Percentiles rank a stretch among this genome's conserved stretches.
These are phyloP conservation scores for Caenorhabditis brenneri DNA, from an alignment of 1,140 invertebrate species.

Conservation along the genomic window DNA sequence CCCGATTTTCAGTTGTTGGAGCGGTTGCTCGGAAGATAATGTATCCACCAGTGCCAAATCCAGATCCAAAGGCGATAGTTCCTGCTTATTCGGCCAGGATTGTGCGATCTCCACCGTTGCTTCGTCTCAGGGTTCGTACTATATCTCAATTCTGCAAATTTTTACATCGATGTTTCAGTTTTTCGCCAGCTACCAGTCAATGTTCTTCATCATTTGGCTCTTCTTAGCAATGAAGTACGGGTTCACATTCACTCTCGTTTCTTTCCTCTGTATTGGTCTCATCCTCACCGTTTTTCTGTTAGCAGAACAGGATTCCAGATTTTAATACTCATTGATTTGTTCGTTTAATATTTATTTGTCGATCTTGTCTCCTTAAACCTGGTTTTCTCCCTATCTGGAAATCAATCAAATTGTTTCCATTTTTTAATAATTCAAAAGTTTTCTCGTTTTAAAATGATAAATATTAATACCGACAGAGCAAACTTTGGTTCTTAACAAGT, in stretches of 20 bases:
- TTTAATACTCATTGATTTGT: not conserved
- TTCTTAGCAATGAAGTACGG: not conserved
- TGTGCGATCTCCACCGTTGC: not conserved
- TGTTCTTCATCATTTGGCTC: not conserved
- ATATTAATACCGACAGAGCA: not conserved
- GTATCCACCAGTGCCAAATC: constrained; percentile 19
- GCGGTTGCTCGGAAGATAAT: not conserved
- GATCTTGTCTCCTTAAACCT: not conserved
- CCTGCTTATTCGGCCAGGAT: not conserved
- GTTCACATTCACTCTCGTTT: not conserved
- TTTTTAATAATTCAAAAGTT: not conserved
- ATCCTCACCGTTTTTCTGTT: not conserved
- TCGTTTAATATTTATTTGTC: not conserved
- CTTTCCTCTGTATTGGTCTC: not conserved
- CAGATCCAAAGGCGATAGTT: constrained; percentile 5
- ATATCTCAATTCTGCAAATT: not conserved
- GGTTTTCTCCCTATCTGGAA: not conserved
- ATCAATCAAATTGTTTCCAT: not conserved
- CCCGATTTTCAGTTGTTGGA: not conserved
- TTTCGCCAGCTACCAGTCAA: constrained; percentile 11
- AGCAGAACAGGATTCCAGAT: not conserved
- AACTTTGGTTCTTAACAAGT: too few relatives aligned
- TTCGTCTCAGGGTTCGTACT: not conserved
- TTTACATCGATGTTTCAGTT: not conserved
- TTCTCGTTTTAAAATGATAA: not conserved